Conservation (phyloP, 2,113 vertebrate genomes). For the Apodemus speciosus region DNA sequence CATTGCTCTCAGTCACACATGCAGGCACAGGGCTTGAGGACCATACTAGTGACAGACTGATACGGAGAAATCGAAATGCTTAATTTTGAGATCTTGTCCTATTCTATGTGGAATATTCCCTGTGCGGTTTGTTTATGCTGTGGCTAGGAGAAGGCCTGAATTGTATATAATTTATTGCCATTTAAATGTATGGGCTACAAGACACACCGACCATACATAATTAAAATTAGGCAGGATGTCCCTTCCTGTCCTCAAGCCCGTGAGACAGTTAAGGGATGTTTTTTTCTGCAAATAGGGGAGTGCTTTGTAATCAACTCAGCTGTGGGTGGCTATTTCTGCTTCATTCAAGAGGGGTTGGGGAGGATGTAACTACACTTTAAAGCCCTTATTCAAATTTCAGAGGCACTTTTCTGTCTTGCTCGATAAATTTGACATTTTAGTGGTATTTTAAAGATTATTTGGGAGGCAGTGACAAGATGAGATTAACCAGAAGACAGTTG, state of each 20-base stretch:
- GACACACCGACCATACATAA: constrained; percentile 64
- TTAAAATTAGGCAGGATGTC: constrained; percentile 75
- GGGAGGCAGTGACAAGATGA: background rate
- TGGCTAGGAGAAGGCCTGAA: background rate
- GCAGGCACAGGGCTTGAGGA: background rate
- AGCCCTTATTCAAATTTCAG: constrained; percentile 44
- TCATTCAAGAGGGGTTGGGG: background rate
- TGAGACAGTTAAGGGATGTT: constrained; percentile 46
- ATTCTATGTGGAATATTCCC: background rate
- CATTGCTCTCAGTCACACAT: background rate
- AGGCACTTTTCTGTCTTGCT: constrained; percentile 52
- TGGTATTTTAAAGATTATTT: constrained; percentile 46
- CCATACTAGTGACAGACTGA: constrained; percentile 50
- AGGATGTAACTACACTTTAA: constrained; percentile 45
- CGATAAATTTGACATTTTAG: constrained; percentile 33
- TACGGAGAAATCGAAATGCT: constrained; percentile 56
- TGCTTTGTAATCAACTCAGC: constrained; percentile 34
- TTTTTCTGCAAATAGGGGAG: constrained; percentile 15
- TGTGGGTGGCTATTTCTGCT: constrained; percentile 19
- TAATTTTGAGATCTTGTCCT: constrained; percentile 22
- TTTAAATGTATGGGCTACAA: constrained; percentile 72
- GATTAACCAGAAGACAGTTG: background rate
- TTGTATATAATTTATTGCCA: constrained; percentile 72
- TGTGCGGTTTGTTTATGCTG: constrained; percentile 41
- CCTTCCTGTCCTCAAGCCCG: constrained; percentile 57